Conservation (phyloP, 1,140 invertebrate genomes). For the Anthonomus grandis region DNA sequence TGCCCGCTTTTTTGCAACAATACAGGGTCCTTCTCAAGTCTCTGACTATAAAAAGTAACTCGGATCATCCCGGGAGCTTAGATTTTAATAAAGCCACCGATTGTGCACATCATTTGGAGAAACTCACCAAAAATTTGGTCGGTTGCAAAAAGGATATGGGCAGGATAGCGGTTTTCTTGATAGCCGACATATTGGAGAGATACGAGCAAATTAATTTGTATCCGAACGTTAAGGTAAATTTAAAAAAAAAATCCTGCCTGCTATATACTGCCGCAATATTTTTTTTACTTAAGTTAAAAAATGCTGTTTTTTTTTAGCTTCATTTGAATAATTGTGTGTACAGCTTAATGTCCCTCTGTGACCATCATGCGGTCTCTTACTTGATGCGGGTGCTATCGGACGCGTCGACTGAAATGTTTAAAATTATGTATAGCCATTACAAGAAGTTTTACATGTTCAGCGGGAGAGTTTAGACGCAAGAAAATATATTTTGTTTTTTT, state of each 20-base stretch:
- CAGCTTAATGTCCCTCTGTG: conserved; percentile 38
- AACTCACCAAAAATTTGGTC: conserved; percentile 38
- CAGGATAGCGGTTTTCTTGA: conserved; percentile 40
- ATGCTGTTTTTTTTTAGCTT: conserved; percentile 33
- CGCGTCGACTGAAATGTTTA: conserved; percentile 44
- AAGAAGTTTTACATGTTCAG: conserved; percentile 47
- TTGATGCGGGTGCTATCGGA: conserved; percentile 38
- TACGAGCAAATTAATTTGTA: conserved; percentile 38
- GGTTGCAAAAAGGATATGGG: conserved; percentile 36
- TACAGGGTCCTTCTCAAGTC: conserved; percentile 35
- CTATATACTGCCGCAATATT: not conserved
- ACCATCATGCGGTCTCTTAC: conserved; percentile 42
- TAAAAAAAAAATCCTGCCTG: not conserved
- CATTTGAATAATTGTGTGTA: conserved; percentile 44
- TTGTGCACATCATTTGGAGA: conserved; percentile 40
- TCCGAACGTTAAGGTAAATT: conserved; percentile 38
- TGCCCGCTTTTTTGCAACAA: conserved; percentile 39
- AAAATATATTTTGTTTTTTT: not conserved
- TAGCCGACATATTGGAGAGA: conserved; percentile 41
- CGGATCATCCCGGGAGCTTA: conserved; percentile 15
- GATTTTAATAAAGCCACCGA: conserved; percentile 32
- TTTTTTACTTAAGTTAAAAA: not conserved
- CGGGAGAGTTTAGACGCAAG: conserved; percentile 43
- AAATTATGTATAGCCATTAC: conserved; percentile 42
- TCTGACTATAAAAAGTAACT: conserved; percentile 35